These are phyloP conservation scores for Flabesymbios commensalis DNA, from an alignment of 2,888 invertebrate species.

Conservation along the genomic window DNA sequence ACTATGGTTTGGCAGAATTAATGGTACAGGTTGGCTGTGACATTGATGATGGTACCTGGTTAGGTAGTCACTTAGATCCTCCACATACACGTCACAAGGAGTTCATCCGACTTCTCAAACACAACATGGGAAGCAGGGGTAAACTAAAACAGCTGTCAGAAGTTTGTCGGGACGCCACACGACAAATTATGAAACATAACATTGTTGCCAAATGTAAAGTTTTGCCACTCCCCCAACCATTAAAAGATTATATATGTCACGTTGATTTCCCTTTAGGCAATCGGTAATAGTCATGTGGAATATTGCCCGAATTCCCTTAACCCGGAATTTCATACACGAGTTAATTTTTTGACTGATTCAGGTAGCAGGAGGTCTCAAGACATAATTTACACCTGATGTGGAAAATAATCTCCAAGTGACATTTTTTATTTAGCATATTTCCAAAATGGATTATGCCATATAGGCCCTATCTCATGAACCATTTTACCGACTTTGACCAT, in stretches of 20 bases:
- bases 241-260: constrained; percentile 7
- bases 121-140: background rate
- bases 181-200: background rate
- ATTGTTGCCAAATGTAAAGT: constrained; percentile 11
- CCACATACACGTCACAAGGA: background rate
- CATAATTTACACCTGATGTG: too few species aligned
- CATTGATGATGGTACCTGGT: constrained; percentile 15
- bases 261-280: too few species aligned
- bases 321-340: too few species aligned
- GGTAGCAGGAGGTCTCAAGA: too few species aligned
- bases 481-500: too few species aligned
- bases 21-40: constrained; percentile 12
- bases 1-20: constrained; percentile 18
- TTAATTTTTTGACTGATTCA: too few species aligned
- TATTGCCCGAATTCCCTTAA: too few species aligned
- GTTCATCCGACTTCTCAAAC: constrained; percentile 5
- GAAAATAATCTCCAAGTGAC: too few species aligned
- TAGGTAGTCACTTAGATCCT: constrained; percentile 3
- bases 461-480: too few species aligned
- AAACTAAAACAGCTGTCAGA: background rate
- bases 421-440: too few species aligned
- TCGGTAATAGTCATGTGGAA: too few species aligned
- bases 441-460: too few species aligned
- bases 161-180: background rate
- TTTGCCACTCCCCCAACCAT: constrained; percentile 12